Conservation (phyloP, 2,113 vertebrate genomes). For the Furnarius figulus region DNA sequence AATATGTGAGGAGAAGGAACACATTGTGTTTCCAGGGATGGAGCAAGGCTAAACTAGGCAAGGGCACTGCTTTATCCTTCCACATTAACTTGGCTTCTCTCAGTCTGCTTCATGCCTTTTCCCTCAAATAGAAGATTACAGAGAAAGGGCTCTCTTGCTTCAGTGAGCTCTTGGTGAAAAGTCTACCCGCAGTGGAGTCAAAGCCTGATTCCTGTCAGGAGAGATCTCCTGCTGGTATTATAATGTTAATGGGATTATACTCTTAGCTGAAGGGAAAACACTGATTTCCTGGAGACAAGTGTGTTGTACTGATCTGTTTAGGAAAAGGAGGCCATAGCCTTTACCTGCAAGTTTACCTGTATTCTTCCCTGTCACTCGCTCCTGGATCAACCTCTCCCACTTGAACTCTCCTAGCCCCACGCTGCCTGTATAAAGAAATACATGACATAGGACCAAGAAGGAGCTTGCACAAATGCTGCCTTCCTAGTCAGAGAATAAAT, state of each 20-base stretch:
- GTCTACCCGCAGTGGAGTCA: not conserved
- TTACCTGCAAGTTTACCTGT: not conserved
- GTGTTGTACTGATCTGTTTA: not conserved
- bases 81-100: not conserved
- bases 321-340: not conserved
- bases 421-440: not conserved
- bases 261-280: not conserved
- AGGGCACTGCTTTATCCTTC: not conserved
- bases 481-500: not conserved
- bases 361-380: not conserved
- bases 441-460: not conserved
- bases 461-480: not conserved
- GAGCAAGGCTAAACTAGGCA: not conserved
- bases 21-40: fast-evolving
- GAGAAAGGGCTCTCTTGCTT: not conserved
- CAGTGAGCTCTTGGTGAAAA: not conserved
- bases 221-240: not conserved
- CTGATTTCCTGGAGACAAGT: not conserved
- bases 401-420: not conserved
- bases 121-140: not conserved
- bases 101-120: not conserved
- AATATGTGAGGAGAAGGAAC: not conserved
- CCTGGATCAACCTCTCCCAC: not conserved
- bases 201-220: not conserved
- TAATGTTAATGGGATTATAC: not conserved